Evolutionary conservation across 2,113 vertebrate species (phyloP).

Genomic region (Gasterosteus nipponicus): DNA sequence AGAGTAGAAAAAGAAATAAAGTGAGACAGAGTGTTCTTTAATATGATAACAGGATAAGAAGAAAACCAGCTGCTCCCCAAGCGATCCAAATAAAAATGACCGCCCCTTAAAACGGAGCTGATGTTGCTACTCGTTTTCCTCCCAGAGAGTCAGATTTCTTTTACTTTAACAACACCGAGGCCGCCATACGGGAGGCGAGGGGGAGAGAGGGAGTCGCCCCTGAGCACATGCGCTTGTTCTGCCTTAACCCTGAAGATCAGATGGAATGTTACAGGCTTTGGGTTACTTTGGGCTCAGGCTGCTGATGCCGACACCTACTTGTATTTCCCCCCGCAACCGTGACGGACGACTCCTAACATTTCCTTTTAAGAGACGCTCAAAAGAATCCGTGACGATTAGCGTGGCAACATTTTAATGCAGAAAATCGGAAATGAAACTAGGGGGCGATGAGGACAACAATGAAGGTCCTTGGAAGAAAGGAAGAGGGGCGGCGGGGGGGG

Average conservation of each 20-base stretch:
- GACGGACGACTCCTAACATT: background rate
- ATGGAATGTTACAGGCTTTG: slow-evolving; percentile 65
- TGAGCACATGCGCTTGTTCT: slow-evolving; percentile 58
- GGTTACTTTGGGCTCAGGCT: slow-evolving; percentile 55
- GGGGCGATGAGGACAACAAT: background rate
- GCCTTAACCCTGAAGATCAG: slow-evolving; percentile 68
- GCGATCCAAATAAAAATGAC: slow-evolving; percentile 18
- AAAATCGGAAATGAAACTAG: slow-evolving; percentile 12
- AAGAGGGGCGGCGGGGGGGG: background rate
- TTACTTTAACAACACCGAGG: slow-evolving; percentile 39
- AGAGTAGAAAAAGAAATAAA: slow-evolving; percentile 19
- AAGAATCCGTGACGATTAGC: background rate
- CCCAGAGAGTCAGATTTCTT: slow-evolving; percentile 40
- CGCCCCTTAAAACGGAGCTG: slow-evolving; percentile 22
- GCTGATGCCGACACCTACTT: slow-evolving; percentile 53
- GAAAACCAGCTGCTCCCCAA: background rate
- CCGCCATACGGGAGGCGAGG: slow-evolving; percentile 24
- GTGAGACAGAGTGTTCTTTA: background rate
- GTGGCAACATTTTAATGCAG: slow-evolving; percentile 2
- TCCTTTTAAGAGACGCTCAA: background rate
- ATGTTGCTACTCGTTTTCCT: slow-evolving; percentile 28
- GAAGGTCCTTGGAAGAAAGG: background rate
- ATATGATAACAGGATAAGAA: background rate
- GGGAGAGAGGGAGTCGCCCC: slow-evolving; percentile 27
- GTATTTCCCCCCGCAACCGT: slow-evolving; percentile 30